These are phyloP conservation scores for Eristalis tenax DNA, from an alignment of 2,888 invertebrate genomes.

Conservation along the genomic window DNA sequence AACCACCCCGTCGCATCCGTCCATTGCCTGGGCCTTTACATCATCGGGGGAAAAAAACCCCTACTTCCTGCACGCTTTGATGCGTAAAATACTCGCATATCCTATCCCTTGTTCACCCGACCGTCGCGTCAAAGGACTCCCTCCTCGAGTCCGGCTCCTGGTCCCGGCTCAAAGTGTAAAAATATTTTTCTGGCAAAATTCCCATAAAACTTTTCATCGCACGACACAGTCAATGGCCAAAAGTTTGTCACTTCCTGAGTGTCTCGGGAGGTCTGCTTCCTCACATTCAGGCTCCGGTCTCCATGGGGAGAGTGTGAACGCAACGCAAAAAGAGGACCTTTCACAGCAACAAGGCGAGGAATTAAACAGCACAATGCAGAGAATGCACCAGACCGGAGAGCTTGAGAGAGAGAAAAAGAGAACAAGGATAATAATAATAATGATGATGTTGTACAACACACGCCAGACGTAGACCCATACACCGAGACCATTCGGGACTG, in stretches of 20 bases:
- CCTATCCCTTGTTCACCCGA: background rate
- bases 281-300: background rate
- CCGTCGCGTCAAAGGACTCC: background rate
- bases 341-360: background rate
- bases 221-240: constrained; percentile 47
- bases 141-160: background rate
- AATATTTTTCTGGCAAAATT: constrained; percentile 63
- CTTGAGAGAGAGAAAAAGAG: background rate
- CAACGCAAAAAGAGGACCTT: background rate
- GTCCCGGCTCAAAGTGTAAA: constrained; percentile 48
- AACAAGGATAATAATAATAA: constrained; percentile 62
- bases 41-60: background rate
- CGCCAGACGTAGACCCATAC: background rate
- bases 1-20: background rate
- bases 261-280: background rate
- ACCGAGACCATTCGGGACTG: background rate
- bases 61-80: background rate
- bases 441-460: constrained; percentile 56
- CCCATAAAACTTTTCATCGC: constrained; percentile 59
- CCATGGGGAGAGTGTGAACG: constrained; percentile 31
- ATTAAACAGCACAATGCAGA: constrained; percentile 35
- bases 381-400: constrained; percentile 54
- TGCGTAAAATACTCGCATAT: background rate
- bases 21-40: background rate
- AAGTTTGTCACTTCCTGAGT: constrained; percentile 57